A percentile compares a stretch with the other conserved stretches of the same genome.
phyloP scores from a whole-genome alignment of 2,113 vertebrate genomes.

The crab-eating macaque (Macaca fascicularis) region T2T-MFA8v1.1 NC_088375.1:136451001-136451500 shows the following conservation, averaged over 20 bases:
- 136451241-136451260: not conserved
- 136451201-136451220: not conserved
- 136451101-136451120: slow-evolving; percentile 11
- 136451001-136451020: slow-evolving; percentile 37
- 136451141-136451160: slow-evolving; percentile 12
- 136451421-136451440: not conserved
- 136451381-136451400: not conserved
- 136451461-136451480: not conserved
- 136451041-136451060: not conserved
- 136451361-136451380: not conserved
- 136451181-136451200: not conserved
- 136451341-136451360: not conserved
- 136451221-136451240: not conserved
- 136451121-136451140: slow-evolving; percentile 45
- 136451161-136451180: slow-evolving; percentile 37
- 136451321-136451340: not conserved
- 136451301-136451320: not conserved
- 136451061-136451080: not conserved
- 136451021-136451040: slow-evolving; percentile 32
- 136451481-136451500: not conserved
- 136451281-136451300: not conserved
- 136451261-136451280: not conserved
- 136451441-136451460: not conserved
- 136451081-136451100: not conserved
- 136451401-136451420: not conserved